Evolutionary conservation across 2,113 vertebrate species (phyloP).

Genomic region (Entelurus aequoreus): DNA sequence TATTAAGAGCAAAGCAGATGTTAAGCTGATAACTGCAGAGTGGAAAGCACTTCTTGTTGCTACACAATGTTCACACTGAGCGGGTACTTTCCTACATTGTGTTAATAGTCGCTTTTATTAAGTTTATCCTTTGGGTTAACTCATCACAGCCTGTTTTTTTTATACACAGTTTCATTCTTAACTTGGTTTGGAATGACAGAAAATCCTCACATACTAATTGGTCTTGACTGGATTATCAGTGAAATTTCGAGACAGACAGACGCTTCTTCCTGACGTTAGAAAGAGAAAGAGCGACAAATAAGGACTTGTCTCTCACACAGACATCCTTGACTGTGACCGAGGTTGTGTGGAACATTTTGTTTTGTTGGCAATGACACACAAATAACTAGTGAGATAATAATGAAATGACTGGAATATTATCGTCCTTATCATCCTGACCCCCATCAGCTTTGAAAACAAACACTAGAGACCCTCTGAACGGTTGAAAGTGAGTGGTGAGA

Average conservation of each 20-base stretch:
- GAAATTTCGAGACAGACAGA: conserved; percentile 3
- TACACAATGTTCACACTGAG: background rate
- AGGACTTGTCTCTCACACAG: conserved; percentile 40
- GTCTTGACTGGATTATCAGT: background rate
- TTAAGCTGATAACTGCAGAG: conserved; percentile 1
- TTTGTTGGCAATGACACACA: conserved; percentile 42
- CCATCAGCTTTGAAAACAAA: conserved; percentile 15
- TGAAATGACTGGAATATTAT: conserved; percentile 20
- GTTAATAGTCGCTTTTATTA: background rate
- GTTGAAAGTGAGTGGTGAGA: background rate
- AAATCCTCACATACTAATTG: background rate
- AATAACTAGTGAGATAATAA: conserved; percentile 34
- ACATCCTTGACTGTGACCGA: conserved; percentile 27
- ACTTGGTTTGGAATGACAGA: conserved; percentile 20
- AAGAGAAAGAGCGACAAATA: conserved; percentile 48
- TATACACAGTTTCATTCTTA: conserved; percentile 47
- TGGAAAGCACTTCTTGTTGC: background rate
- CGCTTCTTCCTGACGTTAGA: background rate
- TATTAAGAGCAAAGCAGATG: background rate
- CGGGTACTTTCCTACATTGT: background rate
- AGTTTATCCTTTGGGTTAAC: background rate
- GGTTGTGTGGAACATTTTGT: conserved; percentile 32
- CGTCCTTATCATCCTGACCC: conserved; percentile 20
- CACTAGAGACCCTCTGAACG: background rate
- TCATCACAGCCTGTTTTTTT: conserved; percentile 17